Evolutionary conservation across 2,797 vertebrate genomes (phyloP).

Genomic region (Tragelaphus oryx): DNA sequence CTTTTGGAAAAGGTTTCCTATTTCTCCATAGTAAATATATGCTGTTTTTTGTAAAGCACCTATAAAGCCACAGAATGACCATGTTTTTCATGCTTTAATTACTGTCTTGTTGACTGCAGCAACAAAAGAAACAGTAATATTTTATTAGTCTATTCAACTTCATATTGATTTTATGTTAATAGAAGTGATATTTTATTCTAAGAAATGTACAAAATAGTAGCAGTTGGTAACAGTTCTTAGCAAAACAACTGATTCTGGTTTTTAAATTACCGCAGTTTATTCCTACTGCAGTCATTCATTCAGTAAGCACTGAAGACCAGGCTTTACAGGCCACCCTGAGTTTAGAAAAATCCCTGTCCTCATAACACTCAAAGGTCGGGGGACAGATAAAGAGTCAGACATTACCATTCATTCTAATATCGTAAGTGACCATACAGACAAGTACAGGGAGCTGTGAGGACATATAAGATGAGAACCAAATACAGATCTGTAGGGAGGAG

Average conservation of each 20-base stretch:
- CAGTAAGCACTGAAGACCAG: background rate
- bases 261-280: background rate
- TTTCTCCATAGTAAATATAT: background rate
- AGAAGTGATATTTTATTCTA: background rate
- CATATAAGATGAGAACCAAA: background rate
- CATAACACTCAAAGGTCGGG: background rate
- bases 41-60: background rate
- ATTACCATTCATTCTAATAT: background rate
- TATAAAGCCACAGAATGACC: background rate
- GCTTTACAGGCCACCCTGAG: background rate
- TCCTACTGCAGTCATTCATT: background rate
- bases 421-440: background rate
- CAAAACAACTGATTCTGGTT: background rate
- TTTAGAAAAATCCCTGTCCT: background rate
- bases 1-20: background rate
- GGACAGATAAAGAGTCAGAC: background rate
- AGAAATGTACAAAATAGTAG: background rate
- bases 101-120: slow-evolving; percentile 39
- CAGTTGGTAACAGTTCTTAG: background rate
- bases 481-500: background rate
- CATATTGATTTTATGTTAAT: background rate
- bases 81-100: background rate
- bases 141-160: slow-evolving; percentile 53
- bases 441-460: background rate
- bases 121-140: slow-evolving; percentile 53